Conservation (phyloP, 1,140 invertebrate species). For the Papilio xuthus region DNA sequence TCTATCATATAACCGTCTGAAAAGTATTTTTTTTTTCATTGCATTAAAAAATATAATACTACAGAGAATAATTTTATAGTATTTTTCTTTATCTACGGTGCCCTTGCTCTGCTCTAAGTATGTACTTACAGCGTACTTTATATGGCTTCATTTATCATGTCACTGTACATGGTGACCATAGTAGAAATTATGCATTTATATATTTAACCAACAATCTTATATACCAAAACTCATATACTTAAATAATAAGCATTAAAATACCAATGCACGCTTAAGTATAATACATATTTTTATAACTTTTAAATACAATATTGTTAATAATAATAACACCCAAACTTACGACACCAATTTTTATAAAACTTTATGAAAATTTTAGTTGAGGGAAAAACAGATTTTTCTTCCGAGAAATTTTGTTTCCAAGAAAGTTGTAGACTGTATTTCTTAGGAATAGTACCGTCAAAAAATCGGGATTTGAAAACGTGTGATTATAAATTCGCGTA, state of each 20-base stretch:
- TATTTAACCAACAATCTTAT: background rate
- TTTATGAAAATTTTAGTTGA: no score
- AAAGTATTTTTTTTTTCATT: no score
- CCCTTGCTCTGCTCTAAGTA: background rate
- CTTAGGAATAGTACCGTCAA: no score
- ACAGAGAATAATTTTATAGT: no score
- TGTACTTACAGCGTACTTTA: background rate
- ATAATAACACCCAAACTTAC: background rate
- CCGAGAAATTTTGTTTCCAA: no score
- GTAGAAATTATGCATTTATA: background rate
- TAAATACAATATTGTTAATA: background rate
- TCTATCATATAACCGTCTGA: no score
- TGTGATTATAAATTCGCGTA: no score
- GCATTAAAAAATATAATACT: no score
- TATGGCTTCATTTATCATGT: background rate
- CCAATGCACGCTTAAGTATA: slow-evolving; percentile 1
- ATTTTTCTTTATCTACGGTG: background rate
- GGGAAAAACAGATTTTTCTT: no score
- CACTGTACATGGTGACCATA: background rate
- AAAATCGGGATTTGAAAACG: no score
- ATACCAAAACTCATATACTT: background rate
- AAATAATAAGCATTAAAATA: background rate
- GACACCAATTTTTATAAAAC: no score
- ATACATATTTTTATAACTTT: slow-evolving; percentile 1
- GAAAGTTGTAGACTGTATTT: no score